A percentile compares a stretch with the other conserved stretches of the same genome.
These are phyloP conservation scores for Pogonognathellus flavescens DNA, from an alignment of 1,140 invertebrate species.

Conservation along the genomic window DNA sequence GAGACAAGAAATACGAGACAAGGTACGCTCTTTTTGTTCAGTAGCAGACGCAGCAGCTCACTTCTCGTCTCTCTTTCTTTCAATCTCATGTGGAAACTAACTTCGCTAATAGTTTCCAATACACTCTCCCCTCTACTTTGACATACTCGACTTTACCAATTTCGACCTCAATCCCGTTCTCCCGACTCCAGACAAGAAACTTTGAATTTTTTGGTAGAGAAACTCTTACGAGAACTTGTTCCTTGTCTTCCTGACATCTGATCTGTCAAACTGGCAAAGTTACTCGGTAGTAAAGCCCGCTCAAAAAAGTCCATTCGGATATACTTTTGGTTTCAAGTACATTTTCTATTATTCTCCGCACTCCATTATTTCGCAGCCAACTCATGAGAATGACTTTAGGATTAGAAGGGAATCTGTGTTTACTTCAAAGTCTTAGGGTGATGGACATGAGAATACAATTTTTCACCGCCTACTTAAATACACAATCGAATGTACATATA, in stretches of 20 bases:
- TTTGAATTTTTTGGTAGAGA: slow-evolving; percentile 25
- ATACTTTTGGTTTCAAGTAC: no score
- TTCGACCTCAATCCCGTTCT: slow-evolving; percentile 32
- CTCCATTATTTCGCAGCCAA: slow-evolving; percentile 3
- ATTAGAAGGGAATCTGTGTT: slow-evolving; percentile 39
- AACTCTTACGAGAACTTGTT: slow-evolving; percentile 43
- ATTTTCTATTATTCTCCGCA: neutral
- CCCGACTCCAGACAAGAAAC: slow-evolving; percentile 13
- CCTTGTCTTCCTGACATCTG: slow-evolving; percentile 46
- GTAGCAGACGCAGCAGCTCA: neutral
- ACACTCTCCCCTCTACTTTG: slow-evolving; percentile 36
- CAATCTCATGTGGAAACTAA: slow-evolving; percentile 28
- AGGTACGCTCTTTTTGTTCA: slow-evolving; percentile 75
- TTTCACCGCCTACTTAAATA: neutral
- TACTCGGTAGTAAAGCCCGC: neutral
- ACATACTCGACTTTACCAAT: slow-evolving; percentile 26
- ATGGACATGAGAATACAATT: slow-evolving; percentile 6
- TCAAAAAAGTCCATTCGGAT: neutral
- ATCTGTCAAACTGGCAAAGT: slow-evolving; percentile 22
- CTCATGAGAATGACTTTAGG: slow-evolving; percentile 41
- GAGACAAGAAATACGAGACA: slow-evolving; percentile 97
- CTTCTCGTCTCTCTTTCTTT: slow-evolving; percentile 25
- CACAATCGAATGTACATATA: no score
- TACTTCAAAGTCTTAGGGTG: neutral
- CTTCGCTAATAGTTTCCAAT: slow-evolving; percentile 44